Evolutionary conservation across 2,797 vertebrate species (phyloP).

Genomic region (Silurus aristotelis): DNA sequence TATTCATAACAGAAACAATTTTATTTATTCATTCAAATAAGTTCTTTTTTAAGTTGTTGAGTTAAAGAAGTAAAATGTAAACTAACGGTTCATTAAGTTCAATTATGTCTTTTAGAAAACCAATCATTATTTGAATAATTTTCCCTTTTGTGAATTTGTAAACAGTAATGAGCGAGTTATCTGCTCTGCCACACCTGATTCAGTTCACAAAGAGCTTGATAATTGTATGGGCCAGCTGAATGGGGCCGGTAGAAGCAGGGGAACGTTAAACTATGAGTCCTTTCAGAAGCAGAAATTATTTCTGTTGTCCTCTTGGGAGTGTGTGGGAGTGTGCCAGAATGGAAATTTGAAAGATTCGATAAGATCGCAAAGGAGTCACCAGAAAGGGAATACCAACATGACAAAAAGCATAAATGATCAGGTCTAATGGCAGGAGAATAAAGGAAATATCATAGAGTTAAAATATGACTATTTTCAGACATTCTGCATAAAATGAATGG

Average conservation of each 20-base stretch:
- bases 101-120: neutral
- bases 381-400: neutral
- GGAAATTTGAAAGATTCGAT: slow-evolving; percentile 16
- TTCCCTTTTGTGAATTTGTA: neutral
- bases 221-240: neutral
- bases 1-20: neutral
- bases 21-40: neutral
- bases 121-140: neutral
- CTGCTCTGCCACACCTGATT: slow-evolving; percentile 14
- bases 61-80: neutral
- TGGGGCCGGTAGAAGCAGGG: neutral
- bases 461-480: neutral
- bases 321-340: neutral
- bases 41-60: neutral
- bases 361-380: neutral
- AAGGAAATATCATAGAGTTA: neutral
- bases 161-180: neutral
- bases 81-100: neutral
- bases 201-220: slow-evolving; percentile 11
- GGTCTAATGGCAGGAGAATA: neutral
- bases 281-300: neutral
- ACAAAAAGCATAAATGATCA: neutral
- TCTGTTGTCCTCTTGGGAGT: neutral
- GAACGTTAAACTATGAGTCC: neutral
- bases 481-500: no score